phyloP scores from a whole-genome alignment of 37 sponge, comb jelly and placozoan genomes.

The Agelas oroides region DNA sequence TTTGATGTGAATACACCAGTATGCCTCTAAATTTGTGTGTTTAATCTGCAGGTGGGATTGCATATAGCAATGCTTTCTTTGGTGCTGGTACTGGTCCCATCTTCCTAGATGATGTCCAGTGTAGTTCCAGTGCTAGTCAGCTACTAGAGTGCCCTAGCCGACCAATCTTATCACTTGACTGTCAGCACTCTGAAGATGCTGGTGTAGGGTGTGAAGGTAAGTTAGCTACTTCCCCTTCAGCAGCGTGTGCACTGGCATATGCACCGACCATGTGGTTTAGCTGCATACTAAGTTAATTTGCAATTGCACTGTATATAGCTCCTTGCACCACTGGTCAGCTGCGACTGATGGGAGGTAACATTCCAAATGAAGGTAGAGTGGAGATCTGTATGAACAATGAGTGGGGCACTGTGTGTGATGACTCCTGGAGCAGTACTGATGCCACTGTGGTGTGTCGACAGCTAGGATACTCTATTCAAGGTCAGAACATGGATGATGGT shows the following conservation, averaged over 20 bases:
- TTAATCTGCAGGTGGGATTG: background rate
- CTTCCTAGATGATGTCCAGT: slow-evolving; percentile 13
- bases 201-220: slow-evolving; percentile 20
- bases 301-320: too few species aligned
- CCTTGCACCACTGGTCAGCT: background rate
- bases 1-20: too few species aligned
- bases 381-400: slow-evolving; percentile 6
- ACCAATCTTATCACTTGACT: slow-evolving; percentile 1
- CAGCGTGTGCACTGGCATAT: too few species aligned
- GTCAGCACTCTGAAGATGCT: slow-evolving; percentile 14
- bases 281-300: too few species aligned
- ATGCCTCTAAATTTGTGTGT: too few species aligned
- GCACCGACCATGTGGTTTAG: background rate
- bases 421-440: background rate
- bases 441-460: slow-evolving; percentile 6
- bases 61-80: slow-evolving; percentile 19
- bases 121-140: background rate
- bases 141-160: slow-evolving; percentile 5
- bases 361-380: slow-evolving; percentile 4
- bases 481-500: too few species aligned
- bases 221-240: too few species aligned
- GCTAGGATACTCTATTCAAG: background rate
- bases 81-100: slow-evolving; percentile 25
- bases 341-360: background rate
- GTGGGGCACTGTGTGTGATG: slow-evolving; percentile 6